Evolutionary conservation across 2,888 invertebrate species (phyloP), one percentile per base, ranked within the genome.

Genomic region (Rotaria socialis): DNA sequence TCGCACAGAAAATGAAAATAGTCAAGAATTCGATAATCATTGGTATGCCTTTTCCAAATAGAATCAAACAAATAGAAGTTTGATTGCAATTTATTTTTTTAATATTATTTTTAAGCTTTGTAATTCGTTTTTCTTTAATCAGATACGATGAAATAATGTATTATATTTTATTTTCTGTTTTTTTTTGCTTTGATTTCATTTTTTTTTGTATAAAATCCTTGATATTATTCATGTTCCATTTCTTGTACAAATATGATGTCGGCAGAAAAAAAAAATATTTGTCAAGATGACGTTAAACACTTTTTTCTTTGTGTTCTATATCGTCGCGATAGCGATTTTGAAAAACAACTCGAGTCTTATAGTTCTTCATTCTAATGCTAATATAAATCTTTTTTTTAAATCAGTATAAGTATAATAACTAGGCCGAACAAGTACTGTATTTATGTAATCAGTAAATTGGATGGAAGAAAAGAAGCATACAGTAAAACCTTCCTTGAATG

Each of bases 1-100:
- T 80, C 80, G n/a, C 2, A 14, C 14, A n/a, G 24, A 24, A n/a
- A 80, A 80, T 47, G 80, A 80, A 16, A 5, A 35, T 19, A 67
- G 3, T 67, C 14, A 1, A 35, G 3, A 41, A 19, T 14, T 35
- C 0, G 16, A 4, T 16, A 11, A 67, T 67, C 2, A 41, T 41
- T 67, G 67, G 67, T 67, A 67, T 67, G 35, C 67, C 19, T 67
- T 67, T 19, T 35, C 67, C 14, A 67, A 67, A 67, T 67, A 67
- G 19, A 35, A 67, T 52, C 52, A 16, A 52, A 52, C 14, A 52
- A 14, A 52, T 16, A 16, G 0, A 52, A 16, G 52, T 52, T 52
- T 52, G 52, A 8, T 52, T 52, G 11, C 16, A 52, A 11, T 52
- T 11, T 52, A 11, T 52, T 52, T 52, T 14, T 52, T 14, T 52